Conservation (phyloP, 2,888 invertebrate genomes). For the Tenthredo mesomela region DNA sequence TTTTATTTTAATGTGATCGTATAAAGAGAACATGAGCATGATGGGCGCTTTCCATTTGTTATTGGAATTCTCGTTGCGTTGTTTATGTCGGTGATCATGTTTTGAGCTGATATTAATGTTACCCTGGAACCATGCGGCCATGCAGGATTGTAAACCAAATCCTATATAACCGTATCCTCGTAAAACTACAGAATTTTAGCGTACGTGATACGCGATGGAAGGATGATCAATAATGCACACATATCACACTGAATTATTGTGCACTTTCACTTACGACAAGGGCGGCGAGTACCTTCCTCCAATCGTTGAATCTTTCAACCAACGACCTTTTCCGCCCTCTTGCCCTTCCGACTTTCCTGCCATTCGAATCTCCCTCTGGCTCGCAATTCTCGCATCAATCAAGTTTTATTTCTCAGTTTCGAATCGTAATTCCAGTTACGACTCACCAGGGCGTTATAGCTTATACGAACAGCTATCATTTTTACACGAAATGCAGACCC, state of each 20-base stretch:
- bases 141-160: background rate
- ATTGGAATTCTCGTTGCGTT: constrained; percentile 1
- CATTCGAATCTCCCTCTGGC: constrained; percentile 36
- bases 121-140: background rate
- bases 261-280: constrained; percentile 42
- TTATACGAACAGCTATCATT: constrained; percentile 49
- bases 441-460: constrained; percentile 50
- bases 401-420: constrained; percentile 52
- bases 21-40: background rate
- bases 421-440: constrained; percentile 50
- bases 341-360: constrained; percentile 33
- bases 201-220: constrained; percentile 34
- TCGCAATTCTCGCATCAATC: constrained; percentile 38
- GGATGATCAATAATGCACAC: constrained; percentile 34
- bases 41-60: background rate
- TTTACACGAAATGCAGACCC: constrained; percentile 20
- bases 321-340: background rate
- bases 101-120: constrained; percentile 21
- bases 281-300: background rate
- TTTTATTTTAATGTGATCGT: background rate
- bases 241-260: constrained; percentile 43
- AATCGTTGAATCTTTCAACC: constrained; percentile 16
- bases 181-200: constrained; percentile 21
- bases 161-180: background rate
- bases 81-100: background rate